phyloP scores from a whole-genome alignment of 2,888 invertebrate genomes.

The Cataglyphis livida region DNA sequence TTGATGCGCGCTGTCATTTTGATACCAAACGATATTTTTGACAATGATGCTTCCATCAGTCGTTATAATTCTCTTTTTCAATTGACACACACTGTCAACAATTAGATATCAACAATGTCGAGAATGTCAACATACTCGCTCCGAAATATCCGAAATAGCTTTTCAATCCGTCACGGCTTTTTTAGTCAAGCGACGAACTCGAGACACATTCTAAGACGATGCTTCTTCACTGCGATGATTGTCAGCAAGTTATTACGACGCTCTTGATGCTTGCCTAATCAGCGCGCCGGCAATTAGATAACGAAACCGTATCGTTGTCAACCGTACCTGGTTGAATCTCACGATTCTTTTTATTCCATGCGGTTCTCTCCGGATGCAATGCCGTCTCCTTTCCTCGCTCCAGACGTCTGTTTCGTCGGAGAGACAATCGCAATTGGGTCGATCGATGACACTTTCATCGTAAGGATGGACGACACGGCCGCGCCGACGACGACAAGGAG shows the following conservation, averaged over 20 bases:
- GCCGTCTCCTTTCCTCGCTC: conserved; percentile 21
- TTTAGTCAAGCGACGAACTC: not conserved
- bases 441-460: conserved; percentile 56
- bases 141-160: not conserved
- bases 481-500: conserved; percentile 27
- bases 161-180: not conserved
- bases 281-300: conserved; percentile 49
- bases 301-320: conserved; percentile 47
- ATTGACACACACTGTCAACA: not conserved
- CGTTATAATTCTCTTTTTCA: not conserved
- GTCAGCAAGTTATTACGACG: not conserved
- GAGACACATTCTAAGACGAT: not conserved
- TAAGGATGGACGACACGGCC: conserved; percentile 39
- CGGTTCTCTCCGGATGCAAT: conserved; percentile 16
- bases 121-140: not conserved
- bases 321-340: conserved; percentile 3
- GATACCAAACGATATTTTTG: not conserved
- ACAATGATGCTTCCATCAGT: not conserved
- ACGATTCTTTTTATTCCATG: conserved; percentile 8
- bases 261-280: conserved; percentile 47
- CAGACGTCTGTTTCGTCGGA: conserved; percentile 2
- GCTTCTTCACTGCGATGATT: not conserved
- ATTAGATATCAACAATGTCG: not conserved
- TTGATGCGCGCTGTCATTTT: no score
- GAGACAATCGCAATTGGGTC: conserved; percentile 46